Conservation (phyloP, 2,797 vertebrate genomes). For the Dermochelys coriacea region DNA sequence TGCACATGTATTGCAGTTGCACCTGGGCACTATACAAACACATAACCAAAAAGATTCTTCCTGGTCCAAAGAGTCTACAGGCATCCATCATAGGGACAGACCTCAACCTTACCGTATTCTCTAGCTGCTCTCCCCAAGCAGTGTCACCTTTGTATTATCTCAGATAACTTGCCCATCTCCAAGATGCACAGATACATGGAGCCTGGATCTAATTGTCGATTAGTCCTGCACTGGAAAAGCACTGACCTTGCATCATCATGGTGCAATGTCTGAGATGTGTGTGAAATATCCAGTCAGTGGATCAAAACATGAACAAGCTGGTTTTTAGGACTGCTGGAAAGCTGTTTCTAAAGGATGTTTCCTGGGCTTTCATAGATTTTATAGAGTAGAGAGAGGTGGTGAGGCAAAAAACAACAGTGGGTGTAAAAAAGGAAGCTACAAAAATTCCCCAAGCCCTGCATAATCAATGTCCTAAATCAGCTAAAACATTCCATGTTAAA, state of each 20-base stretch:
- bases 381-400: background rate
- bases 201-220: background rate
- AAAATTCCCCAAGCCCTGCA: constrained; percentile 18
- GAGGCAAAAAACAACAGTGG: background rate
- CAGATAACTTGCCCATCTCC: constrained; percentile 20
- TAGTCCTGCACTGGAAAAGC: background rate
- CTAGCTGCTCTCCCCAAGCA: constrained; percentile 45
- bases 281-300: background rate
- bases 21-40: constrained; percentile 59
- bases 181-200: constrained; percentile 5
- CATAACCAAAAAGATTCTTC: constrained; percentile 56
- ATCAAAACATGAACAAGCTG: background rate
- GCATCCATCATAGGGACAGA: constrained; percentile 28
- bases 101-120: constrained; percentile 23
- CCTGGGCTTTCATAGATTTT: background rate
- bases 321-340: background rate
- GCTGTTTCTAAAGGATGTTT: background rate
- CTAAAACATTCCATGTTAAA: background rate
- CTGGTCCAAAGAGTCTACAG: constrained; percentile 51
- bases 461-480: constrained; percentile 58
- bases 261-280: background rate
- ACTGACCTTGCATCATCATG: constrained; percentile 1
- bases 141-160: background rate
- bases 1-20: constrained; percentile 9
- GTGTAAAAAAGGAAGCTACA: constrained; percentile 38